Percentiles rank a stretch among this genome's conserved stretches.
phyloP scores from a whole-genome alignment of 1,140 invertebrate species.

The Euura lappo region DNA sequence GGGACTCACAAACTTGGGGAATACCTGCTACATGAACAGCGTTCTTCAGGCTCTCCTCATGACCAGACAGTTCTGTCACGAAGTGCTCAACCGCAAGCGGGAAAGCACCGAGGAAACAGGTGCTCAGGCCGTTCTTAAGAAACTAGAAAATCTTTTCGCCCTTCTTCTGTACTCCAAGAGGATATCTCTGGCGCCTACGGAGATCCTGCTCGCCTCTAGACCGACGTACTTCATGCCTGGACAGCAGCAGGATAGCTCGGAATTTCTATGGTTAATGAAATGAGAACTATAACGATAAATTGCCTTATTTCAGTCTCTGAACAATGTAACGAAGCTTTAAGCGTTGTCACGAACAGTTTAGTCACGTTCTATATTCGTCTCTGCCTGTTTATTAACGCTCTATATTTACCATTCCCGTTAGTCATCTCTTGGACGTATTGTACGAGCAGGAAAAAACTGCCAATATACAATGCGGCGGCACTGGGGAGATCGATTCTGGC shows the following conservation, averaged over 20 bases:
- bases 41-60: constrained; percentile 82
- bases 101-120: constrained; percentile 39
- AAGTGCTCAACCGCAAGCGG: constrained; percentile 48
- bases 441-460: constrained; percentile 71
- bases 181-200: constrained; percentile 70
- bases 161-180: constrained; percentile 73
- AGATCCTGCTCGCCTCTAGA: constrained; percentile 70
- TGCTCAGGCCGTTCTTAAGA: constrained; percentile 65
- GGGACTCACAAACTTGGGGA: constrained; percentile 84
- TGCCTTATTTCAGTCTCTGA: background rate
- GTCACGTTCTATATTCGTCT: background rate
- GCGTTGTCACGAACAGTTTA: background rate
- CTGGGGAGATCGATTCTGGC: constrained; percentile 28
- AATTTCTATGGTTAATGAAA: constrained; percentile 75
- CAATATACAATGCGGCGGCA: constrained; percentile 25
- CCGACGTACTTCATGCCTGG: constrained; percentile 78
- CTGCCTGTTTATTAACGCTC: constrained; percentile 11
- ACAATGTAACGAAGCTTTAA: background rate
- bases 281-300: background rate
- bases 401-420: constrained; percentile 27
- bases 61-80: constrained; percentile 75
- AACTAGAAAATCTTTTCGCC: constrained; percentile 78
- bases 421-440: constrained; percentile 71
- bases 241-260: constrained; percentile 86
- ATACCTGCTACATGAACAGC: constrained; percentile 89